A percentile compares a stretch with the other conserved stretches of the same genome.
Evolutionary conservation across 2,113 vertebrate genomes (phyloP).

Genomic region (Albula goreensis): DNA sequence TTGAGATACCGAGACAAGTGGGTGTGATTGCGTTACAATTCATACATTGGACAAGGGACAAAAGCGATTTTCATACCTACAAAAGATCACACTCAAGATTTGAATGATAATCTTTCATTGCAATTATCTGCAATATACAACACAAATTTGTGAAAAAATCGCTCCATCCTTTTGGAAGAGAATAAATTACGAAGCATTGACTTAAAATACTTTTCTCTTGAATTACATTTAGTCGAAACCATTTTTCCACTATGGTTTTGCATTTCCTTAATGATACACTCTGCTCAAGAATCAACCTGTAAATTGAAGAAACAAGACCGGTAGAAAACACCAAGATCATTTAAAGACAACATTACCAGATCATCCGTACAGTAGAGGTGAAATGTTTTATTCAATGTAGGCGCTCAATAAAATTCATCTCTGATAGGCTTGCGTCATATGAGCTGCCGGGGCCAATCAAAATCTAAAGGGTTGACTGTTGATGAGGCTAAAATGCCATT

Average conservation of each 20-base stretch:
- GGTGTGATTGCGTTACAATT: too few species aligned
- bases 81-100: background rate
- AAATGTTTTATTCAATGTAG: background rate
- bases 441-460: background rate
- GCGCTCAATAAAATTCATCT: background rate
- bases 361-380: background rate
- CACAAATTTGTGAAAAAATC: too few species aligned
- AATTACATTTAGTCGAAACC: too few species aligned
- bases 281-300: background rate
- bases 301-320: background rate
- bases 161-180: too few species aligned
- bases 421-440: slow-evolving; percentile 1
- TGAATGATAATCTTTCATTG: background rate
- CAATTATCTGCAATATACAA: too few species aligned
- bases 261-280: background rate
- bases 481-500: background rate
- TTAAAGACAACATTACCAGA: background rate
- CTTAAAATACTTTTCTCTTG: too few species aligned
- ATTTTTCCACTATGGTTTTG: too few species aligned
- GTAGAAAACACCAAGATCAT: background rate
- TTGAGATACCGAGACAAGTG: too few species aligned
- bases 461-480: background rate
- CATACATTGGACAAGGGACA: too few species aligned
- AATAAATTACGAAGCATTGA: too few species aligned
- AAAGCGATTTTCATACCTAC: too few species aligned